Evolutionary conservation across 2,113 vertebrate genomes (phyloP), one percentile per base, ranked within the genome.

Genomic region (Syngnathus typhle): DNA sequence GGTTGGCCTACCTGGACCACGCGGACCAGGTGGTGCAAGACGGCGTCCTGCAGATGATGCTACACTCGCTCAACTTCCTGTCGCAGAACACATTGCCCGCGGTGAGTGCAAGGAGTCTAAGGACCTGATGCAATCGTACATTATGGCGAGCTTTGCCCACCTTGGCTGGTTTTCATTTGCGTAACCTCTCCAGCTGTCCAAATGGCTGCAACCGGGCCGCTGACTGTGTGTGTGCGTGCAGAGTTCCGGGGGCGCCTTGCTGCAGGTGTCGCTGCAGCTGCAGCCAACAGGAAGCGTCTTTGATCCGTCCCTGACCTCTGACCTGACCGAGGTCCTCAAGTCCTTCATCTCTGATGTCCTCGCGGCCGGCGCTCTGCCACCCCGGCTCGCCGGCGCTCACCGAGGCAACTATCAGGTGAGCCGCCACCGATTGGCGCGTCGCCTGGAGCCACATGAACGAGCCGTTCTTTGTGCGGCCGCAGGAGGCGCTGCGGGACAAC

Each of bases 11-110:
- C 0, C 13, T 93, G 61, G 71, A 7, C 19, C 68, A 90, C 4
- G 0, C 92, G 0, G 91, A 94, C 18, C 4, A 1, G 0, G 69
- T 79, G 2, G 87, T 94, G 19, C 12, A 93, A 16, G 77, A 89
- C 0, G 85, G 86, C 1, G 88, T 93, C 37, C 81, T 88, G 36
- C 21, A 0, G 0, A 87, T 93, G 8, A 49, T 93, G n/a, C 81
- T 62, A 49, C 86, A 63, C 13, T 84, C 92, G 0, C 76, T 94
- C 10, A 73, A 70, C 55, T 88, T 92, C 67, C 86, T 94, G 16
- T 85, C 85, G 11, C 77, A 64, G 63, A 92, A 90, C 84, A 94
- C 92, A 90, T 51, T 47, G 4, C 15, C 67, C 54, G 43, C 70
- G 74, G 78, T 76, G 39, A 23, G 12, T 3, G n/a, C 39, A 43